Conservation (phyloP, 2,888 invertebrate species). For the Noctua janthe region DNA sequence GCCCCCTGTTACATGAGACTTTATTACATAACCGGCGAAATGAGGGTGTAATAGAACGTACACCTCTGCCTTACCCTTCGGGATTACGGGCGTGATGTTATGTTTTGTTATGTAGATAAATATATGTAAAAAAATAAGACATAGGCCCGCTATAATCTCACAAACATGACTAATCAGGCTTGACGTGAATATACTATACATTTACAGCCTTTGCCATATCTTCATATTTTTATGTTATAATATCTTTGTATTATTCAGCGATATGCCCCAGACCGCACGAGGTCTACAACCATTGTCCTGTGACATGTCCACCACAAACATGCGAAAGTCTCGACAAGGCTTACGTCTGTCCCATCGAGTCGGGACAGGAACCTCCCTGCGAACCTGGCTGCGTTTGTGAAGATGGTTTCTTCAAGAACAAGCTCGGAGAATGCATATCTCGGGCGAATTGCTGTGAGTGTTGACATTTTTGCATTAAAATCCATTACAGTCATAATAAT, state of each 20-base stretch:
- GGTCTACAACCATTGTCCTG: slow-evolving; percentile 61
- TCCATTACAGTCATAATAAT: background rate
- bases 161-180: background rate
- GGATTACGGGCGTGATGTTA: no score
- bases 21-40: background rate
- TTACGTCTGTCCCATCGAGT: slow-evolving; percentile 45
- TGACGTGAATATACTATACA: background rate
- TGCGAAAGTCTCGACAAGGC: slow-evolving; percentile 63
- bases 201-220: background rate
- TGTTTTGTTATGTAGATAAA: no score
- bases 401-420: slow-evolving; percentile 45
- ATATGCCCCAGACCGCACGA: slow-evolving; percentile 48
- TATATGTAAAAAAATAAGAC: no score
- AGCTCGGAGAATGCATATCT: slow-evolving; percentile 38
- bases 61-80: no score
- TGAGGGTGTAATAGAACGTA: background rate
- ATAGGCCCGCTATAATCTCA: background rate
- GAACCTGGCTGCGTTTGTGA: slow-evolving; percentile 45
- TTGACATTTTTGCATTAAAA: background rate
- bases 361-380: slow-evolving; percentile 27
- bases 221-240: background rate
- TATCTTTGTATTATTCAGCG: slow-evolving; percentile 28
- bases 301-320: slow-evolving; percentile 66
- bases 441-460: slow-evolving; percentile 50
- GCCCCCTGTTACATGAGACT: background rate